A percentile compares a stretch with the other conserved stretches of the same genome.
phyloP scores from a whole-genome alignment of 2,888 invertebrate species.

The Arge pagana region DNA sequence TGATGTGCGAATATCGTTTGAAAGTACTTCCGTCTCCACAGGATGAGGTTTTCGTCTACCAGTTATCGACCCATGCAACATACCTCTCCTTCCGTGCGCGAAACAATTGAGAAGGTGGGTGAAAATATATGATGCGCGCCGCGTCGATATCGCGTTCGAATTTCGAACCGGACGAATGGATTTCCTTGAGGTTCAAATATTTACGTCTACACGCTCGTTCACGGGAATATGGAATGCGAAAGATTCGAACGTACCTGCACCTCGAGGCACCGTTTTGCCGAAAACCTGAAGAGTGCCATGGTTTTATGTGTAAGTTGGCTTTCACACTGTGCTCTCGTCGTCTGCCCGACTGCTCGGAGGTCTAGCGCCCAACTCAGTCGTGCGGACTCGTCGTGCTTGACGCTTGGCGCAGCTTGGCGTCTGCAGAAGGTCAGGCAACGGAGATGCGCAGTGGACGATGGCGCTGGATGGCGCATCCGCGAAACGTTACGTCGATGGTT shows the following conservation, averaged over 20 bases:
- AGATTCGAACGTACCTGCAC: constrained; percentile 44
- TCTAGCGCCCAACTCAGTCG: constrained; percentile 51
- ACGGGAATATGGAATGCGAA: neutral
- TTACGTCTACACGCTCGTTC: neutral
- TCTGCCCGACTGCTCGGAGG: constrained; percentile 50
- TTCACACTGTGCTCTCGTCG: constrained; percentile 26
- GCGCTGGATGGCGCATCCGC: constrained; percentile 14
- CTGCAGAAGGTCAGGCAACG: constrained; percentile 27
- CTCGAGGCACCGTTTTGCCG: constrained; percentile 51
- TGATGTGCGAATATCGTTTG: too few relatives aligned
- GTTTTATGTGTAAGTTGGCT: constrained; percentile 31
- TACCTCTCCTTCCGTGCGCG: too few relatives aligned
- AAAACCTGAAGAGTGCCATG: constrained; percentile 55
- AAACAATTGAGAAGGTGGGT: too few relatives aligned
- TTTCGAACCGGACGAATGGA: constrained; percentile 36
- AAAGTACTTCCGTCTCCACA: too few relatives aligned
- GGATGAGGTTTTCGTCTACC: too few relatives aligned
- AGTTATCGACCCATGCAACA: too few relatives aligned
- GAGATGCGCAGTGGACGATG: constrained; percentile 11
- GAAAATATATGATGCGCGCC: too few relatives aligned
- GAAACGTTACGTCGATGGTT: constrained; percentile 2
- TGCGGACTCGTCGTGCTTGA: constrained; percentile 21
- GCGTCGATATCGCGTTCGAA: constrained; percentile 32
- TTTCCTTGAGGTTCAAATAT: constrained; percentile 21
- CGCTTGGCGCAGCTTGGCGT: constrained; percentile 20